Base-by-base conservation (phyloP, 2,888 invertebrate species). In the Dendrolimus pini region DNA sequence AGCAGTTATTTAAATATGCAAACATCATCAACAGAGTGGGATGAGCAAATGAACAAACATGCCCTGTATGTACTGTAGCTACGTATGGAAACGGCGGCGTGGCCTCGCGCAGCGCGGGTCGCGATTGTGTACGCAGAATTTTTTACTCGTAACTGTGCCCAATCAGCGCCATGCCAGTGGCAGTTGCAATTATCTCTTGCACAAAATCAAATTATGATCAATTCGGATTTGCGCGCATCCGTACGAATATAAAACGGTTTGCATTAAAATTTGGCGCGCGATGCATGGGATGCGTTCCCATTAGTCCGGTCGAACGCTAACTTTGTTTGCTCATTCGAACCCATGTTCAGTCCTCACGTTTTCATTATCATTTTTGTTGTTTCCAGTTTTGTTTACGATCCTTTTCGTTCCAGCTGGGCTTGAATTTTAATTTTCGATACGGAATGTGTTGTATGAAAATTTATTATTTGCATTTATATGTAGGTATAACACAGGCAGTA, bases 151-250 rank as follows among this genome's bases (percentile, higher is more conserved):
- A 71, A 72, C 74, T 72, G 72, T 67, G 78, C 83, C 84, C 90
- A 90, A 90, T 90, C 90, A 90, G 87, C 82, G 85, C 83, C 83
- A 81, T 81, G 85, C 83, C 83, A 81, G 88, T 88, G 90, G 87
- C 89, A 88, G 88, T 88, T 89, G 89, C 90, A 90, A 90, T 90
- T 90, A 90, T 90, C 89, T 82, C 84, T 84, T 73, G 80, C 73
- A 83, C 75, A 82, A 90, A 90, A 91, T 90, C 87, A 85, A 85
- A 89, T 91, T 91, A 91, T 90, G 91, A 91, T 91, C 91, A 89
- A 90, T 91, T 91, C 91, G 87, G 88, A 91, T 90, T 91, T 89
- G 90, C 82, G 84, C 86, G 85, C 83, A 86, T 89, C 80, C 85
- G 85, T 77, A 83, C 86, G 90, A 88, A 89, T 88, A 89, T 89